Base-by-base conservation (phyloP, 1,140 invertebrate species). In the Drosophila rhopaloa region DNA sequence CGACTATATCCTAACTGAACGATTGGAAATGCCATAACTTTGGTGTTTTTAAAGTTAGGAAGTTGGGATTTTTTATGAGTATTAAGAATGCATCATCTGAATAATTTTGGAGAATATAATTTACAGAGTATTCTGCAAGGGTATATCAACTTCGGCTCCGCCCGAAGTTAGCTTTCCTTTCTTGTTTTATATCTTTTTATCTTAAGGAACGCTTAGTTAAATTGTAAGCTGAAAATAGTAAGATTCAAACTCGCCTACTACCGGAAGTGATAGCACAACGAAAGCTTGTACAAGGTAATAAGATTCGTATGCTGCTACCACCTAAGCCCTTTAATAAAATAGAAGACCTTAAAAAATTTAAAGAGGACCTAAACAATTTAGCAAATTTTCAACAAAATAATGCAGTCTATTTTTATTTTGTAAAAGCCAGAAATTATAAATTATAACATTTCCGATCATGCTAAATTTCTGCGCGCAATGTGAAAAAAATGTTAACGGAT, bases 361-460 rank as follows among this genome's bases (percentile, higher is more conserved):
- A 38, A 11, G 37, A 38, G 37, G 37, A 38, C 11, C 11, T 38
- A 38, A 11, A 38, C 4, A 38, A 38, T 38, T 11, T 10, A 38
- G 37, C 37, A 4, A 10, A 41, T 14, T 41, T 41, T n/a, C 9
- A 38, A 11, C 10, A 38, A 38, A 38, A 38, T 38, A 4, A 38
- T 38, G 10, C 37, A 4, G 10, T 38, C 37, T 41, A 41, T 41
- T 41, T 41, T 41, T 41, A n/a, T 41, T 41, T 41, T 41, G n/a
- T 24, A 60, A 16, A 8, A 50, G 9, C 6, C 53, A 41, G 53
- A 55, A 41, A 55, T 55, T 1, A 40, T n/a, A 8, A 55, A 55
- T 27, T 27, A 55, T 6, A 55, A 55, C 11, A 55, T 55, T 41
- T 55, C 38, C 6, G 53, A 55, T 55, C 53, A 19, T 27, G 38